Evolutionary conservation across 92 coral and sea anemone species (phyloP), one percentile per base, ranked within the genome.

Genomic region (Phymanthus crucifer): DNA sequence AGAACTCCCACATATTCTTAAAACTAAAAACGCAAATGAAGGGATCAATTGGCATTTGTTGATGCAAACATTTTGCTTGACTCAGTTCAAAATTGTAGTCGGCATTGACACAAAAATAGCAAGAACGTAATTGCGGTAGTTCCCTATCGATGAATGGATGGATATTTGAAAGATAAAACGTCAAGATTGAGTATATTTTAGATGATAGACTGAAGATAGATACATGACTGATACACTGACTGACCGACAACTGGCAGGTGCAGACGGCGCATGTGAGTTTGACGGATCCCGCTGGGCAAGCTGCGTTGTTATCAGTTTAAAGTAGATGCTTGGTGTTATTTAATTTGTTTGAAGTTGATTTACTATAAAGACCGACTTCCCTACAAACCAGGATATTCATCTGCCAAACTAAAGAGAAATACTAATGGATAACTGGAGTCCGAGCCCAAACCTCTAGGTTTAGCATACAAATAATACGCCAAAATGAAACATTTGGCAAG

Each of bases 321-420:
- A 78, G 84, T 77, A 77, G 70, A 81, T 72, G 68, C 84, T 81
- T 82, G 87, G 72, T 78, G 87, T 77, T 71, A 18, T 69, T 79
- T 88, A 88, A 88, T 88, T 89, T 89, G 93, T 89, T 89, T 89
- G 88, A 89, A 82, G 93, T 89, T 78, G 87, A 89, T 89, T 85
- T 83, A 86, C 83, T 86, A 78, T 79, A 40, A 83, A 82, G 80
- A 50, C 77, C 69, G 76, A 48, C 69, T 68, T 32, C 40, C 70
- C 38, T 47, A 54, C 74, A 69, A 70, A 77, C 68, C 68, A 56
- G 74, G 86, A 74, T 58, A 82, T 37, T 74, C 80, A 74, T 64
- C 38, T 35, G 38, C 27, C 19, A 74, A 81, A 69, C 77, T 32
- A 50, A 27, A 26, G 70, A 17, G 16, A 54, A 76, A 56, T 54